phyloP scores from a whole-genome alignment of 1,140 invertebrate genomes.

The Aphidius gifuensis region DNA sequence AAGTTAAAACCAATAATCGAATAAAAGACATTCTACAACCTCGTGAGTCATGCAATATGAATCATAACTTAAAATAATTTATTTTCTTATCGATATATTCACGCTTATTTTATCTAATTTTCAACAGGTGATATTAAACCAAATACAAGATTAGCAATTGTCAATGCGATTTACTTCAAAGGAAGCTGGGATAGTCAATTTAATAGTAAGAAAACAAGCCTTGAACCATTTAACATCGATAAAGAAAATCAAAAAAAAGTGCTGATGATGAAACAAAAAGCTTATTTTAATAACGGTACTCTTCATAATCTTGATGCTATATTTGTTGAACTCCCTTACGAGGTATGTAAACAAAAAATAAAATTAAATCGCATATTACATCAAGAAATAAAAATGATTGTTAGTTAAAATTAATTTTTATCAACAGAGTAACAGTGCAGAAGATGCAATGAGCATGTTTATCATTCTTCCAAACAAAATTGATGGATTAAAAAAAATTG shows the following conservation, averaged over 20 bases:
- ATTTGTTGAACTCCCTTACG: constrained; percentile 47
- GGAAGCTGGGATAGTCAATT: constrained; percentile 52
- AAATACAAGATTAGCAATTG: constrained; percentile 63
- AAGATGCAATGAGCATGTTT: constrained; percentile 59
- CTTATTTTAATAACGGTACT: constrained; percentile 43
- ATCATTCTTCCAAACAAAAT: constrained; percentile 55
- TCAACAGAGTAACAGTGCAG: constrained; percentile 32
- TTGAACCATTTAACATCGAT: constrained; percentile 47
- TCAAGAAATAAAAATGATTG: no score
- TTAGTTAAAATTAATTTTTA: no score
- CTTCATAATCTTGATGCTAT: constrained; percentile 44
- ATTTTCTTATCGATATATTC: no score
- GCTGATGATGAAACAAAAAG: constrained; percentile 52
- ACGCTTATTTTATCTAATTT: no score
- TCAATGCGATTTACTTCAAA: constrained; percentile 87
- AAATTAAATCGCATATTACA: no score
- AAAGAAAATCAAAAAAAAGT: constrained; percentile 45
- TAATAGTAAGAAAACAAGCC: constrained; percentile 38
- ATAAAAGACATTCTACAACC: constrained; percentile 65
- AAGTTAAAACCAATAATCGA: constrained; percentile 68
- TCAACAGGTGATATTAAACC: constrained; percentile 20
- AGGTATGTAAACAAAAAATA: background rate
- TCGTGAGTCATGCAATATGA: constrained; percentile 30
- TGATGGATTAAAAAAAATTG: constrained; percentile 48
- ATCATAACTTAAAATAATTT: no score